Evolutionary conservation across 2,113 vertebrate genomes (phyloP), one percentile per base, ranked within the genome.

Genomic region (Crotophaga sulcirostris): DNA sequence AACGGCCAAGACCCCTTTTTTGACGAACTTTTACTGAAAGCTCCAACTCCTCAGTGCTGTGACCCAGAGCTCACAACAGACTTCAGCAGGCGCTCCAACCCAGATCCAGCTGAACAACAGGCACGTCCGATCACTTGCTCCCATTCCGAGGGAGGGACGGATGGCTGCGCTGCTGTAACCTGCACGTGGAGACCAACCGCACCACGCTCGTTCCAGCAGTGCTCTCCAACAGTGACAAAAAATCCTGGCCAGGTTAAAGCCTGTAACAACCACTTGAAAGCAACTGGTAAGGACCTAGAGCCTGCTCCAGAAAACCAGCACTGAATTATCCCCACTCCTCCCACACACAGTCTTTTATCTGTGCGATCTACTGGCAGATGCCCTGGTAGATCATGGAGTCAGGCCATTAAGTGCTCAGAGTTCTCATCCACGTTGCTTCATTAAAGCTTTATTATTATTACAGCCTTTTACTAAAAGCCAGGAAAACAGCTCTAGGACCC

Each of bases 181-280:
- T 6, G 0, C 3, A 1, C 2, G 1, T 0, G 12, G 21, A 34
- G 31, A 31, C 18, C 16, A 1, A 6, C n/a, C 1, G 2, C 0
- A 9, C 42, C 1, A 1, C 42, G 11, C 60, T 16, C 5, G 0
- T 15, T 8, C 14, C 73, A 51, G 72, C n/a, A 0, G 25, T 1
- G 21, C 67, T 54, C 38, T 20, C 10, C 29, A 25, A 5, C 52
- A 34, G 21, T 1, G 13, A 23, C 44, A 13, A 10, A 7, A 11
- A 4, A 28, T 2, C 58, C 52, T 3, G 5, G 51, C 16, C 63
- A 16, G n/a, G 7, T 15, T 3, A 33, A 26, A 40, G 62, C 44
- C 44, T 5, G 28, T 55, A 40, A 8, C 4, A 31, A 42, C 7
- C 17, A 7, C 5, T 11, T 28, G 47, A 40, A 54, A 38, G 34